Base-by-base conservation (phyloP, 2,797 vertebrate genomes). In the Lithobates sylvaticus region DNA sequence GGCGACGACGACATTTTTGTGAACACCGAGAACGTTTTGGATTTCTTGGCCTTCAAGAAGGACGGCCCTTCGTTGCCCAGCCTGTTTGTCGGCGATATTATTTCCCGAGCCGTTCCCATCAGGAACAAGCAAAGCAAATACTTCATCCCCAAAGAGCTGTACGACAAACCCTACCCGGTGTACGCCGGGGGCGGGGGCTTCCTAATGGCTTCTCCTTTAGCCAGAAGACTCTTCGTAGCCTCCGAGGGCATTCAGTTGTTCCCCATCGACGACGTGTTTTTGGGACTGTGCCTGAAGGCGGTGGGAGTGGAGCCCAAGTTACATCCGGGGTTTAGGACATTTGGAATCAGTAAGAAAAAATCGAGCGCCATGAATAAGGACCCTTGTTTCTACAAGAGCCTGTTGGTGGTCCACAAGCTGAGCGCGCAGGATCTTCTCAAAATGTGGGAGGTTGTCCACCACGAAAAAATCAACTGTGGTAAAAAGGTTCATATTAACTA, bases 1-100 rank as follows among this genome's bases (percentile, higher is more conserved):
- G 96, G 96, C 0, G 97, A 97, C 0, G 96, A 97, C 18, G 96
- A 98, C 0, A 96, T 98, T 54, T 98, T 97, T 9, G 94, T 96
- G 1, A 95, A 97, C 91, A 95, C 95, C 0, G 79, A 89, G 78
- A 97, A 97, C 89, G 88, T 96, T 21, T 90, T 97, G 91, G 93
- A 95, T 84, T 91, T 95, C 79, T 92, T 96, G 81, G 86, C 84
- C 76, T 94, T 94, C 86, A 92, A 91, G 18, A 85, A 78, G 72
- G 91, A 92, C 78, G 93, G 92, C 2, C 88, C 81, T 67, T 90
- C 90, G 0, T 90, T 90, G 12, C 85, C 27, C 2, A 88, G 91
- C 18, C 83, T 97, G 4, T 97, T 97, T n/a, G 91, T 95, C 3
- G 96, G 97, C 0, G 96, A 97, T 76, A 95, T 96, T 78, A 97